Evolutionary conservation across 2,888 invertebrate species (phyloP).

Genomic region (Rotaria sp.): DNA sequence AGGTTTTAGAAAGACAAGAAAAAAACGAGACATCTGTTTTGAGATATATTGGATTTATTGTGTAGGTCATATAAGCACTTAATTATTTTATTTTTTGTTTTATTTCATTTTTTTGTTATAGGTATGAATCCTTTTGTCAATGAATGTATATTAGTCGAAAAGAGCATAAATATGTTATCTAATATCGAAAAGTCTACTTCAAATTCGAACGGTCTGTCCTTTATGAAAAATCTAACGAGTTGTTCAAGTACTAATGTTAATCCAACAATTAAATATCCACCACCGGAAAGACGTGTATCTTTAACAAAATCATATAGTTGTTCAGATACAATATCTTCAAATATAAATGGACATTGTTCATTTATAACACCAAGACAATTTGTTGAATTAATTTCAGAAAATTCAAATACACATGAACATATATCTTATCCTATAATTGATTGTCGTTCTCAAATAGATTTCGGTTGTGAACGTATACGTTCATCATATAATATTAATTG

Average conservation of each 20-base stretch:
- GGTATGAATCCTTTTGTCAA: neutral
- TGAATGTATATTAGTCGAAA: neutral
- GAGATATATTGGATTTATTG: neutral
- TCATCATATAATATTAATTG: neutral
- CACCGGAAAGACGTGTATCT: neutral
- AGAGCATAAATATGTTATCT: neutral
- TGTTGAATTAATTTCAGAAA: neutral
- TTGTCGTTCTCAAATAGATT: conserved; percentile 19
- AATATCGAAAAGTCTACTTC: neutral
- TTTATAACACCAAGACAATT: neutral
- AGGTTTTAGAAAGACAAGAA: too few relatives aligned
- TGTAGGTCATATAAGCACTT: neutral
- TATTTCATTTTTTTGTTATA: neutral
- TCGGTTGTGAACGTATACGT: neutral
- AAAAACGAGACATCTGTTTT: neutral
- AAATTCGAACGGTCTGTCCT: neutral
- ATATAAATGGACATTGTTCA: neutral
- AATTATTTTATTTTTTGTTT: neutral
- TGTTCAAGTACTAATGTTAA: too few relatives aligned
- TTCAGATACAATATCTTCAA: neutral
- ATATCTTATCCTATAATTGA: neutral
- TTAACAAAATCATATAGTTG: neutral
- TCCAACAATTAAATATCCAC: neutral
- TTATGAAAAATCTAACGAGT: neutral
- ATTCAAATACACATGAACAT: neutral